These are phyloP conservation scores for Stylophora pistillata DNA, from an alignment of 64 coral and sea anemone genomes.

Conservation along the genomic window DNA sequence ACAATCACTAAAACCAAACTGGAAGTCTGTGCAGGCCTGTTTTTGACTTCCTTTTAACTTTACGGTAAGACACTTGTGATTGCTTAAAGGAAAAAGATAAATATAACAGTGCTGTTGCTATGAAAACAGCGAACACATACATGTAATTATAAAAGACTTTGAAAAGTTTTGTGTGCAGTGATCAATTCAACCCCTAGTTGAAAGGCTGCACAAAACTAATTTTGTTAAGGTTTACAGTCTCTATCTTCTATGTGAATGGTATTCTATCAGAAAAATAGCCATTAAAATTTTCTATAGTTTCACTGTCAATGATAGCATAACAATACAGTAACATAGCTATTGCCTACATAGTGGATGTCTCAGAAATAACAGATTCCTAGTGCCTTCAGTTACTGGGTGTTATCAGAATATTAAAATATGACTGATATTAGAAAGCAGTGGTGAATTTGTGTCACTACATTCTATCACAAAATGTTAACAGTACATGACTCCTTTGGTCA, in stretches of 20 bases:
- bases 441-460: slow-evolving; percentile 1
- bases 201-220: neutral
- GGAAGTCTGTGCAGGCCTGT: slow-evolving; percentile 6
- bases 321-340: neutral
- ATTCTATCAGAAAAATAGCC: neutral
- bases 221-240: neutral
- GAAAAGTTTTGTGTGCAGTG: neutral
- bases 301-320: slow-evolving; percentile 3
- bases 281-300: slow-evolving; percentile 1
- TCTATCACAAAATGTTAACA: slow-evolving; percentile 1
- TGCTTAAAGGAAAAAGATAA: neutral
- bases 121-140: slow-evolving; percentile 1
- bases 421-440: neutral
- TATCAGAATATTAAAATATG: slow-evolving; percentile 9
- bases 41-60: neutral
- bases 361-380: neutral
- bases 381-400: neutral
- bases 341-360: slow-evolving; percentile 15
- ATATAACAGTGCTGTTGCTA: too few relatives aligned
- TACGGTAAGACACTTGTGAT: neutral
- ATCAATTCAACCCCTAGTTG: slow-evolving; percentile 1
- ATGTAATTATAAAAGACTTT: neutral
- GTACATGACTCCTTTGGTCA: neutral
- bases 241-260: neutral
- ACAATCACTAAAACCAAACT: neutral